Percentiles rank a stretch among this genome's conserved stretches.
These are phyloP conservation scores for Halesus radiatus DNA, from an alignment of 1,140 invertebrate species.

Conservation along the genomic window DNA sequence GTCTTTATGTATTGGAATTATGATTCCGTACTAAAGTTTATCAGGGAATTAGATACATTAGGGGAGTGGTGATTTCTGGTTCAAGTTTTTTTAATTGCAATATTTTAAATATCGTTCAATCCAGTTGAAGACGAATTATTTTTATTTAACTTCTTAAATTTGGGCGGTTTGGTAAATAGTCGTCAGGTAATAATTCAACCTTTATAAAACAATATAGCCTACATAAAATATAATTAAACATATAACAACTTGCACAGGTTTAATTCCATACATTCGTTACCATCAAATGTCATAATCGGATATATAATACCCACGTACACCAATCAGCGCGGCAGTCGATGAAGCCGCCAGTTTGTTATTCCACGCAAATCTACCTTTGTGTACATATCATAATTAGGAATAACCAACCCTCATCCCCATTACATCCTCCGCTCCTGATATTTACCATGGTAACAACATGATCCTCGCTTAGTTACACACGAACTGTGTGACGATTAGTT, in stretches of 20 bases:
- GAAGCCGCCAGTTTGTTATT: background rate
- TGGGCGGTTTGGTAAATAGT: too few relatives aligned
- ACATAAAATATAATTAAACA: too few relatives aligned
- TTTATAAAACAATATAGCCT: too few relatives aligned
- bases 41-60: too few relatives aligned
- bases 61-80: too few relatives aligned
- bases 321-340: background rate
- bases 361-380: background rate
- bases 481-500: background rate
- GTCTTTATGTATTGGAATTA: too few relatives aligned
- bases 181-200: too few relatives aligned
- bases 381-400: slow-evolving; percentile 18
- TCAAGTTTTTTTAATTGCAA: too few relatives aligned
- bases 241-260: background rate
- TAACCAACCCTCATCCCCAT: background rate
- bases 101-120: too few relatives aligned
- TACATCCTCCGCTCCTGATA: background rate
- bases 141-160: too few relatives aligned
- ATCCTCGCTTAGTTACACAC: slow-evolving; percentile 11
- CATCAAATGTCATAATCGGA: background rate
- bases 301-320: background rate
- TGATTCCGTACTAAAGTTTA: too few relatives aligned
- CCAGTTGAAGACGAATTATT: too few relatives aligned
- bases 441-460: slow-evolving; percentile 14
- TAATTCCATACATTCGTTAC: background rate